Base-by-base conservation (phyloP, 2,113 vertebrate species). In the Ascaphus truei region DNA sequence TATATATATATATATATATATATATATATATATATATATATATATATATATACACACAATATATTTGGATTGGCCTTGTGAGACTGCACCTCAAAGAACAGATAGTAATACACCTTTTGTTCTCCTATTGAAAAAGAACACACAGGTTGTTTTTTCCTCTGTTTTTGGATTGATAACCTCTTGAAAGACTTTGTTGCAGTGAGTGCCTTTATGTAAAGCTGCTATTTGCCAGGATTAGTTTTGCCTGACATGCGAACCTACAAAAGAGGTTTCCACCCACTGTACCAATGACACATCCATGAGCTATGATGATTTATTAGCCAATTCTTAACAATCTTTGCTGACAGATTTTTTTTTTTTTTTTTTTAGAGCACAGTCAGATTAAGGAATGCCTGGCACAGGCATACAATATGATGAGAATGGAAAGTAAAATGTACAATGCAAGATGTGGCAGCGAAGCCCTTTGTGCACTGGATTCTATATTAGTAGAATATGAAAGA, bases 261-360 rank as follows among this genome's bases (percentile, higher is more conserved):
- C 45, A 69, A 52, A 51, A 61, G 57, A n/a, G 34, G 25, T 61
- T 48, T 61, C 67, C 56, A 50, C 57, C 67, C 47, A 71, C 33
- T 22, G 33, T 27, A 39, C 25, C 26, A 23, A 31, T 52, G 33
- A 52, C 57, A 61, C 57, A 71, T 51, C 59, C 67, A 52, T 30
- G 12, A 60, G 57, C 57, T 52, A 41, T 61, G 47, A 51, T 61
- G 56, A 50, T 61, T 52, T 25, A 31, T 61, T 36, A 71, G 33
- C 39, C 55, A 25, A 9, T 47, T 45, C 13, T 37, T 39, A 39
- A 37, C 25, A 57, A 51, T 48, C 26, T 60, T 37, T 59, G 18
- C 18, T 61, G 56, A 27, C 56, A 60, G 8, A 5, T 41, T 51
- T 61, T 48, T 26, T n/a, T n/a, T n/a, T n/a, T n/a, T n/a, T n/a